Evolutionary conservation across 2,113 vertebrate species (phyloP).

Genomic region (Entomyzon cyanotis): DNA sequence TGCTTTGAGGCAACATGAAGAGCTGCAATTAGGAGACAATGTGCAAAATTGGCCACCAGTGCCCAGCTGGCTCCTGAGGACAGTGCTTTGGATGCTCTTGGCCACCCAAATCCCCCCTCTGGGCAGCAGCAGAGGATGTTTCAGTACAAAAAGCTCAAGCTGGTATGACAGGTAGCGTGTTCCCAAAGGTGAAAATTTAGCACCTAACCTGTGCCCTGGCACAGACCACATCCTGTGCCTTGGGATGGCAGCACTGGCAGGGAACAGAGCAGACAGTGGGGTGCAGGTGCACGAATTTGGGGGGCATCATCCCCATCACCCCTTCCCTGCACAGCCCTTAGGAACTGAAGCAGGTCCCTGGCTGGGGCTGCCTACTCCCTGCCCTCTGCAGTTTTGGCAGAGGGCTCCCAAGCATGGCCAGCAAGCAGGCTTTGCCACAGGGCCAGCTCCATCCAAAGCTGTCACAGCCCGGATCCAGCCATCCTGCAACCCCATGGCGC

Average conservation of each 20-base stretch:
- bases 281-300: neutral
- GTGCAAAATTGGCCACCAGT: neutral
- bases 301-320: neutral
- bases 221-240: neutral
- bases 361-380: neutral
- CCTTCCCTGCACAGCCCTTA: neutral
- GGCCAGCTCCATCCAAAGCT: neutral
- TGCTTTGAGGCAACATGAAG: neutral
- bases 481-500: neutral
- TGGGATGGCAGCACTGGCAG: neutral
- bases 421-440: neutral
- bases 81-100: neutral
- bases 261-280: neutral
- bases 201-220: neutral
- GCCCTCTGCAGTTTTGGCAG: neutral
- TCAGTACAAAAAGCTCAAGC: neutral
- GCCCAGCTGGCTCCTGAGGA: neutral
- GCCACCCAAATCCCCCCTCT: neutral
- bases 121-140: neutral
- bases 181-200: neutral
- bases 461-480: accelerated
- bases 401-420: neutral
- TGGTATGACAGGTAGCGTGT: accelerated
- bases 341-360: accelerated
- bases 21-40: neutral